Percentiles rank a stretch among this genome's conserved stretches.
Evolutionary conservation across 1,140 invertebrate genomes (phyloP).

Genomic region (Diachasma alloeum): DNA sequence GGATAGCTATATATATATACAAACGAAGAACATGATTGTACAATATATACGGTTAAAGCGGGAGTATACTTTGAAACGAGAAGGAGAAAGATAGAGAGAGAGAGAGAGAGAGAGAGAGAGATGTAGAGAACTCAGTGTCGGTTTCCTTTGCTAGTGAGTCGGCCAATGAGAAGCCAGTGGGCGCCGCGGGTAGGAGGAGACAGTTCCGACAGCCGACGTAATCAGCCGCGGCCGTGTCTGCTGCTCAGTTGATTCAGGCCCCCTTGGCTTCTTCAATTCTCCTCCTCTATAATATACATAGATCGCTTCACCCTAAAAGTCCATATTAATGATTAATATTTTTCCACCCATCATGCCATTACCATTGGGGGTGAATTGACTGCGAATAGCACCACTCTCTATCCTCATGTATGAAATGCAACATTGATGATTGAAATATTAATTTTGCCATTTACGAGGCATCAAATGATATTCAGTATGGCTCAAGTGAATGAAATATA

Average conservation of each 20-base stretch:
- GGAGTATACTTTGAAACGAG: background rate
- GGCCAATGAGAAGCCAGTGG: slow-evolving; percentile 55
- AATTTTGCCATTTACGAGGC: too few relatives aligned
- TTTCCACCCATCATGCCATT: background rate
- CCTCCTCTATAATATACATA: slow-evolving; percentile 8
- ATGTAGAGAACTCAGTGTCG: slow-evolving; percentile 19
- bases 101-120: slow-evolving; percentile 14
- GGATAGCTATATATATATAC: slow-evolving; percentile 14
- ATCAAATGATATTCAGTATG: too few relatives aligned
- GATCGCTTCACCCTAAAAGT: background rate
- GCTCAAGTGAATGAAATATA: too few relatives aligned
- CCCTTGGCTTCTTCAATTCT: slow-evolving; percentile 34
- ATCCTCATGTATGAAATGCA: too few relatives aligned
- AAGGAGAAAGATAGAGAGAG: slow-evolving; percentile 16
- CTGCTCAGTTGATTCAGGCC: slow-evolving; percentile 40
- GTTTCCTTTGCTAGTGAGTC: slow-evolving; percentile 39
- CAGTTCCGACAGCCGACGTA: slow-evolving; percentile 64
- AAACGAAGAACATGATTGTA: background rate
- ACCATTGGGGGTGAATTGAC: background rate
- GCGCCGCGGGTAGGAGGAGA: slow-evolving; percentile 62
- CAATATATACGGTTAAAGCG: background rate
- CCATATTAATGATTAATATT: background rate
- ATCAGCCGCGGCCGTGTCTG: slow-evolving; percentile 60
- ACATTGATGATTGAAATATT: too few relatives aligned
- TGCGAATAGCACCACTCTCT: too few relatives aligned